These are phyloP conservation scores for Monomorium pharaonis DNA, from an alignment of 1,140 invertebrate genomes.

Conservation along the genomic window DNA sequence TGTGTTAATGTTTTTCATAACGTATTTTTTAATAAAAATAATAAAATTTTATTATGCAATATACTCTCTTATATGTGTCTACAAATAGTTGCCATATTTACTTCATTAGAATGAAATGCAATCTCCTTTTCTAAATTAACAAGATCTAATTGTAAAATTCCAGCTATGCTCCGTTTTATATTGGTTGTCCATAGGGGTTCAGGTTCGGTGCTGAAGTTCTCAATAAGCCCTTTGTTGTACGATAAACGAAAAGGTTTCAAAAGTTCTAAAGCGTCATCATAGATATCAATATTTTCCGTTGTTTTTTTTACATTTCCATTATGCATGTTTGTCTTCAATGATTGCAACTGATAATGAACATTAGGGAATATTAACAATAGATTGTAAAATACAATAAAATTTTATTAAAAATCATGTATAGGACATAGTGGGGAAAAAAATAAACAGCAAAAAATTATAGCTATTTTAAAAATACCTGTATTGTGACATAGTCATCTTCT, in stretches of 20 bases:
- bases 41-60: constrained; percentile 4
- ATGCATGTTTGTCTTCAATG: constrained; percentile 75
- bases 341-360: constrained; percentile 69
- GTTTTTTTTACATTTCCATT: constrained; percentile 77
- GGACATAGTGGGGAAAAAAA: not conserved
- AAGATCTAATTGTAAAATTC: constrained; percentile 87
- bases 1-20: not conserved
- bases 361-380: constrained; percentile 16
- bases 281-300: constrained; percentile 61
- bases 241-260: constrained; percentile 80
- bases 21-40: not conserved
- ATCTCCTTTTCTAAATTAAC: constrained; percentile 73
- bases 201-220: constrained; percentile 81
- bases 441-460: not conserved
- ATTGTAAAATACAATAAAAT: constrained; percentile 66
- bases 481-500: constrained; percentile 68
- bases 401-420: constrained; percentile 62
- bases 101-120: constrained; percentile 82
- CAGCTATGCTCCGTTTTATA: constrained; percentile 88
- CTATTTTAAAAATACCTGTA: constrained; percentile 75
- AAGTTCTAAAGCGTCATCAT: constrained; percentile 75
- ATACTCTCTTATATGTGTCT: not conserved
- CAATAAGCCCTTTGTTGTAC: constrained; percentile 79
- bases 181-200: constrained; percentile 88
- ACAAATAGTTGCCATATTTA: constrained; percentile 63